A percentile compares a stretch with the other conserved stretches of the same genome.
Conservation (phyloP, 1,140 invertebrate genomes). For the Sycophila sp. region DNA sequence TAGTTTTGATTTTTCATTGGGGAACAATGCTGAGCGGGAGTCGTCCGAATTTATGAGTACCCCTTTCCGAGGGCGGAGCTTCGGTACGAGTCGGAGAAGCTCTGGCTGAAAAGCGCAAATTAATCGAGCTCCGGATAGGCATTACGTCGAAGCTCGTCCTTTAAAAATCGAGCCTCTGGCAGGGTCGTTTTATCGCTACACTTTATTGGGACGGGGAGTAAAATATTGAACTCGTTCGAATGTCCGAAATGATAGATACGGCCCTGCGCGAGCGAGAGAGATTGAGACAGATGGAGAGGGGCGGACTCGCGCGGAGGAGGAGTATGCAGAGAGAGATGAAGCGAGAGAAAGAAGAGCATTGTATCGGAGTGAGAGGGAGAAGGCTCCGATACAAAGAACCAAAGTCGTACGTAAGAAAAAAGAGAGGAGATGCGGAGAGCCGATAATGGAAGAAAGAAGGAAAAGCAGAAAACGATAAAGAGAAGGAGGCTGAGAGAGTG, state of each 20-base stretch:
- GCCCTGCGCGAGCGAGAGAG: slow-evolving; percentile 17
- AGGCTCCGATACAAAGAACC: neutral
- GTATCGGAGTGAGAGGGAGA: neutral
- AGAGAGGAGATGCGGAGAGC: neutral
- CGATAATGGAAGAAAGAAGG: neutral
- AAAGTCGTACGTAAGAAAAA: neutral
- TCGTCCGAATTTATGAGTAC: slow-evolving; percentile 11
- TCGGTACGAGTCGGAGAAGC: too few relatives aligned
- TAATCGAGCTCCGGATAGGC: neutral
- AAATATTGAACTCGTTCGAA: slow-evolving; percentile 21
- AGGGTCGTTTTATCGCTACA: neutral
- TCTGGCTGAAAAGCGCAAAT: too few relatives aligned
- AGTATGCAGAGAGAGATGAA: neutral
- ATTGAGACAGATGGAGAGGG: slow-evolving; percentile 32
- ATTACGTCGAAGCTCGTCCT: neutral
- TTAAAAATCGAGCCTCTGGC: neutral
- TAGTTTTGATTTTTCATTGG: too few relatives aligned
- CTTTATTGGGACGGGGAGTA: neutral
- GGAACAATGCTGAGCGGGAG: slow-evolving; percentile 25
- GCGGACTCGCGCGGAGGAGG: neutral
- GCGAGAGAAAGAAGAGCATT: neutral
- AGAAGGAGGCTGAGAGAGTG: neutral
- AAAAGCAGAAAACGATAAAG: neutral
- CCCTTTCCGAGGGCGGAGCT: too few relatives aligned
- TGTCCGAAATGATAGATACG: slow-evolving; percentile 8